Evolutionary conservation across 2,888 invertebrate species (phyloP).

Genomic region (Metellina segmentata): DNA sequence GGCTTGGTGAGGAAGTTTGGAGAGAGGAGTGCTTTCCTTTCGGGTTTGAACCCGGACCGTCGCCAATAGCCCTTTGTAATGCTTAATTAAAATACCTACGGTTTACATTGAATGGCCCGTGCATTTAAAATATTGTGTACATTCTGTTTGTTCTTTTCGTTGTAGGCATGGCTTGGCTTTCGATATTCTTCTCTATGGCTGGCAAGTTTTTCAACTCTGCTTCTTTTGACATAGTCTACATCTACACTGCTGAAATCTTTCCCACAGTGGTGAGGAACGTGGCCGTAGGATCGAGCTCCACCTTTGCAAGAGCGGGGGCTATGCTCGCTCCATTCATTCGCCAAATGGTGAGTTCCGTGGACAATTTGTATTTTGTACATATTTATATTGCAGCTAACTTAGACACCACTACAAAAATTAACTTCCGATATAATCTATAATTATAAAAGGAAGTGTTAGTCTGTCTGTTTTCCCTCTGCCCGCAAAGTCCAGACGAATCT

Average conservation of each 20-base stretch:
- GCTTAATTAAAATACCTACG: no score
- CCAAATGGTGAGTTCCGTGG: constrained; percentile 40
- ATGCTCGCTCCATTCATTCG: constrained; percentile 55
- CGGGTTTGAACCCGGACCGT: no score
- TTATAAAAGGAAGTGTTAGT: no score
- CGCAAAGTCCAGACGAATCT: no score
- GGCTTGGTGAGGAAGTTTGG: no score
- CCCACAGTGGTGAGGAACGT: constrained; percentile 70
- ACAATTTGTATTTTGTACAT: no score
- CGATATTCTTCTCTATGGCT: constrained; percentile 49
- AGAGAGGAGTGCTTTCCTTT: no score
- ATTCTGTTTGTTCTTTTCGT: not conserved
- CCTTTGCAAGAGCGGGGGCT: constrained; percentile 60
- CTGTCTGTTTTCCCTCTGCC: no score
- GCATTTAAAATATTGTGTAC: not conserved
- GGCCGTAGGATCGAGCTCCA: constrained; percentile 66
- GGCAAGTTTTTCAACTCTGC: constrained; percentile 73
- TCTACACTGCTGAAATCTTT: constrained; percentile 71
- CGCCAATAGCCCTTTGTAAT: no score
- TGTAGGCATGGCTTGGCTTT: constrained; percentile 41
- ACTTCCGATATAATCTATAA: not conserved
- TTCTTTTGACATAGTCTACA: constrained; percentile 62
- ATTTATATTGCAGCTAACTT: not conserved
- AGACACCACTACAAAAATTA: not conserved
- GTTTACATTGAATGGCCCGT: no score